Evolutionary conservation across 1,140 invertebrate genomes (phyloP).

Genomic region (Drosophila pseudoananassae): DNA sequence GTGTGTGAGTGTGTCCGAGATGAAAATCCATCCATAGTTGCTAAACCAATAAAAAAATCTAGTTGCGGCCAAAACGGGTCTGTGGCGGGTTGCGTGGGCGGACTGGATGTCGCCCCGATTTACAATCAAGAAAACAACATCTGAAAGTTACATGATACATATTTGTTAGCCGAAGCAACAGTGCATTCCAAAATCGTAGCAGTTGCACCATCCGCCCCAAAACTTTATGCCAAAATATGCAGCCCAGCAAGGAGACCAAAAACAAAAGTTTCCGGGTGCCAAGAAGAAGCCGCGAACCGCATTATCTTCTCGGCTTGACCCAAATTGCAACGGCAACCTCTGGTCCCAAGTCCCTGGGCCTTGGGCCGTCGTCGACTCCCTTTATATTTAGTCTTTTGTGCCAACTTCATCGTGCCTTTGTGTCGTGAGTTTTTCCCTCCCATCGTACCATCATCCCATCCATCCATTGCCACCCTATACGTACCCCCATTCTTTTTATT

Average conservation of each 20-base stretch:
- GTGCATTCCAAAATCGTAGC: conserved; percentile 47
- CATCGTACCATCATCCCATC: no score
- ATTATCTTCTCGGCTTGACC: conserved; percentile 74
- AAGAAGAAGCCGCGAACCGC: conserved; percentile 50
- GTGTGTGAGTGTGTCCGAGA: conserved; percentile 27
- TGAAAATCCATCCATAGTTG: background rate
- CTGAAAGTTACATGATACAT: conserved; percentile 18
- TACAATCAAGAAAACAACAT: conserved; percentile 37
- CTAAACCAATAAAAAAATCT: conserved; percentile 15
- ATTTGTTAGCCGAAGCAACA: conserved; percentile 60
- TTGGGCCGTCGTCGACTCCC: background rate
- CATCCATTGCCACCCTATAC: background rate
- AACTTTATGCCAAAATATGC: background rate
- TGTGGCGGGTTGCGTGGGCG: conserved; percentile 58
- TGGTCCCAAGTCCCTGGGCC: conserved; percentile 3
- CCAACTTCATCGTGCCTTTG: conserved; percentile 50
- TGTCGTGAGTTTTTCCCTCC: conserved; percentile 5
- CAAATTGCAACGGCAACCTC: conserved; percentile 58
- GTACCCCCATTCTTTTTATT: background rate
- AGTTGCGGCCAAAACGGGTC: conserved; percentile 55
- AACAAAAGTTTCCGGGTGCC: conserved; percentile 55
- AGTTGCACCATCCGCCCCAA: background rate
- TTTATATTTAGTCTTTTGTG: conserved; percentile 51
- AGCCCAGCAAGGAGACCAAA: background rate
- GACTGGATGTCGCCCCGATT: conserved; percentile 61